phyloP scores from a whole-genome alignment of 1,140 invertebrate species.

The Eriocheir sinensis region DNA sequence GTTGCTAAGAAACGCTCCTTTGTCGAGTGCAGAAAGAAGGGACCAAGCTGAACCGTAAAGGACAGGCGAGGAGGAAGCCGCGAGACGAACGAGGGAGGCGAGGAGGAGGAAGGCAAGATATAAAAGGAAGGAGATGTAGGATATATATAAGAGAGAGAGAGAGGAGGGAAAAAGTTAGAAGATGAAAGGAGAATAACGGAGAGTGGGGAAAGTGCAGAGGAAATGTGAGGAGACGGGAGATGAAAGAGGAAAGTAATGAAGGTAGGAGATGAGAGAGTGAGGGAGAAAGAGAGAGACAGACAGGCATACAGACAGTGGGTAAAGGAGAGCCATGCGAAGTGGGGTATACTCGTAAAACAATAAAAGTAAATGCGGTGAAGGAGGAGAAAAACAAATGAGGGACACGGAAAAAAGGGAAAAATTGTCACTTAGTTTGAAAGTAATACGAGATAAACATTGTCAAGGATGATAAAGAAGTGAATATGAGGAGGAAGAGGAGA shows the following conservation, averaged over 20 bases:
- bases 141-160: background rate
- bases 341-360: no score
- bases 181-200: background rate
- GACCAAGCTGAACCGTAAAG: background rate
- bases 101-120: background rate
- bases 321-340: no score
- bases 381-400: no score
- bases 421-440: no score
- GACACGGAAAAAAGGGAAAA: no score
- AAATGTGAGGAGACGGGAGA: no score
- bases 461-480: no score
- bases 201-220: background rate
- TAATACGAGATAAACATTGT: no score
- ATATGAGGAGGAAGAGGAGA: no score
- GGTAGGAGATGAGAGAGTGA: background rate
- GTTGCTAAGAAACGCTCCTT: background rate
- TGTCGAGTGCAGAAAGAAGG: background rate
- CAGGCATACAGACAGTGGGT: no score
- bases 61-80: background rate
- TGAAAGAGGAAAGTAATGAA: background rate
- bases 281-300: background rate
- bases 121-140: background rate
- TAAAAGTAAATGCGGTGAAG: no score
- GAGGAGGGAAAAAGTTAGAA: background rate
- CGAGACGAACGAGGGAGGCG: background rate